Evolutionary conservation across 2,113 vertebrate species (phyloP), one percentile per base, ranked within the genome.

Genomic region (Cromileptes altivelis): DNA sequence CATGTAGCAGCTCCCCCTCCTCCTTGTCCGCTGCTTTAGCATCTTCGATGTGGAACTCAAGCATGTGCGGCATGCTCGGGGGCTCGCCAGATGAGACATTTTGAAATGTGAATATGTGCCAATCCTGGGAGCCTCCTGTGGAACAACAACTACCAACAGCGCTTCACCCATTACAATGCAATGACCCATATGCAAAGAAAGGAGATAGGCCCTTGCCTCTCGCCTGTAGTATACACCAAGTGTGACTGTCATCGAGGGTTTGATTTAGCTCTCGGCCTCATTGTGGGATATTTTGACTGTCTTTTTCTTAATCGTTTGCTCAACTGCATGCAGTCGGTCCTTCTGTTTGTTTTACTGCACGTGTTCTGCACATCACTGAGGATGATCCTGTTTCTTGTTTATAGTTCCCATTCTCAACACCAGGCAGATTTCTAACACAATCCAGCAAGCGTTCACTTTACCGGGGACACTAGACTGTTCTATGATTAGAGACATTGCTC

Each of bases 101-200:
- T 60, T 72, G 52, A 90, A 92, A 93, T 93, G 91, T 92, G 91
- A 93, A 91, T 92, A 93, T 86, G 91, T 92, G 92, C 92, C 91
- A 93, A 93, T 90, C 81, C 64, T 69, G 67, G 71, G 83, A 86
- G 81, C 78, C 82, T 84, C 82, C 82, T 84, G 81, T 90, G 78
- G 84, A 91, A 90, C 49, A 10, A 79, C 68, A 1, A 71, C 73
- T 42, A 70, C 81, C 82, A 84, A 89, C 88, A 88, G 70, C 58
- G 37, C 81, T 72, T 89, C 88, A 90, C 78, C 75, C 91, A 91
- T 91, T 74, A 91, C 80, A 90, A 91, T 92, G 91, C 94, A 94
- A 91, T 79, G 88, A 91, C 85, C 90, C 93, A 94, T 95, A 95
- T 95, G 94, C 94, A 95, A 92, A 93, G 85, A 90, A 86, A 90